Evolutionary conservation across 1,140 invertebrate species (phyloP).

Genomic region (Achroia grisella): DNA sequence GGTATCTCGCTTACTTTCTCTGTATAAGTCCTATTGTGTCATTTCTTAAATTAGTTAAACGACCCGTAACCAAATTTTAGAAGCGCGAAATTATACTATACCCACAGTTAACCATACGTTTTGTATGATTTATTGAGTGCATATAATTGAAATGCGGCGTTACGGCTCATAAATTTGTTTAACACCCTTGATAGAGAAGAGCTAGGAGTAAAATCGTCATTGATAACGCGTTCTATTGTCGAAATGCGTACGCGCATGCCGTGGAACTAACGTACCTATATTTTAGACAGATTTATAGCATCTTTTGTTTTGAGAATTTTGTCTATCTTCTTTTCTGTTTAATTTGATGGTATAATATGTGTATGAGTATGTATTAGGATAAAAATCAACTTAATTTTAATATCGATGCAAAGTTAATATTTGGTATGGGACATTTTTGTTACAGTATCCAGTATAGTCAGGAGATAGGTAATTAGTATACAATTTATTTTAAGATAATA

Average conservation of each 20-base stretch:
- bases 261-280: slow-evolving; percentile 2
- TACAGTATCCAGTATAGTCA: too few species aligned
- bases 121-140: slow-evolving; percentile 28
- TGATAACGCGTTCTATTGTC: slow-evolving; percentile 27
- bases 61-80: slow-evolving; percentile 20
- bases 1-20: slow-evolving; percentile 1
- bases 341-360: not conserved
- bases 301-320: slow-evolving; percentile 10
- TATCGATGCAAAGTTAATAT: too few species aligned
- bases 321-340: too few species aligned
- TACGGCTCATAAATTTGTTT: slow-evolving; percentile 44
- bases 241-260: slow-evolving; percentile 15
- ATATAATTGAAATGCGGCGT: slow-evolving; percentile 34
- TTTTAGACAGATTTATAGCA: slow-evolving; percentile 12
- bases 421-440: too few species aligned
- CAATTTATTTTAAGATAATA: too few species aligned
- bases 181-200: slow-evolving; percentile 31
- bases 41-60: slow-evolving; percentile 18
- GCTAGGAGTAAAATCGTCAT: slow-evolving; percentile 16
- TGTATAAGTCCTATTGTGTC: slow-evolving; percentile 1
- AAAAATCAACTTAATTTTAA: too few species aligned
- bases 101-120: slow-evolving; percentile 14
- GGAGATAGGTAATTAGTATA: too few species aligned
- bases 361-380: not conserved
- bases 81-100: slow-evolving; percentile 15